phyloP scores from a whole-genome alignment of 2,888 invertebrate genomes.

The Glomeris marginata region DNA sequence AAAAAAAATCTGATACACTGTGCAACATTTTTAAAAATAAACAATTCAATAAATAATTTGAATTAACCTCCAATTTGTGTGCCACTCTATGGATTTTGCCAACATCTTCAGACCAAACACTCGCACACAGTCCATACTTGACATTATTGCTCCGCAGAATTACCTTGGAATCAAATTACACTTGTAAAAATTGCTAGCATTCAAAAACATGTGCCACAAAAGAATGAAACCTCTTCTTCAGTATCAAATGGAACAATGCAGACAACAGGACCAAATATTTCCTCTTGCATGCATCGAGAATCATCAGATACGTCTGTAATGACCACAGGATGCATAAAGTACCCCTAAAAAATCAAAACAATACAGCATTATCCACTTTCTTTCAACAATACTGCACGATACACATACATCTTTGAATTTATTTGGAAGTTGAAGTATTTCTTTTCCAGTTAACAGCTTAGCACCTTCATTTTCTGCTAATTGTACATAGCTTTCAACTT shows the following conservation, averaged over 20 bases:
- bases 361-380: too few relatives aligned
- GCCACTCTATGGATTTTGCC: conserved; percentile 33
- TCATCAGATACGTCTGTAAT: conserved; percentile 31
- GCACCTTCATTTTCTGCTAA: conserved; percentile 32
- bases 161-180: conserved; percentile 24
- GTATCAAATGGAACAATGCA: conserved; percentile 33
- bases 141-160: conserved; percentile 33
- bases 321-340: conserved; percentile 35
- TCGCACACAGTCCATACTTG: conserved; percentile 36
- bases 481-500: conserved; percentile 32
- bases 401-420: conserved; percentile 22
- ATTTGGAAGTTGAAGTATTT: conserved; percentile 25
- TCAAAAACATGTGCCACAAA: conserved; percentile 5
- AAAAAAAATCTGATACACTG: background rate
- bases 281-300: conserved; percentile 36
- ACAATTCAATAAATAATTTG: background rate
- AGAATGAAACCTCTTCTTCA: conserved; percentile 20
- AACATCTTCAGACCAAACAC: conserved; percentile 34
- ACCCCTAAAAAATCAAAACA: conserved; percentile 28
- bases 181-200: background rate
- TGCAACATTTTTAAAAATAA: background rate
- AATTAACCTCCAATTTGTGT: conserved; percentile 30
- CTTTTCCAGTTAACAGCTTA: conserved; percentile 30
- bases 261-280: conserved; percentile 41
- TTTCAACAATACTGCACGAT: background rate